phyloP scores from a whole-genome alignment of 2,797 vertebrate genomes.

The Rachycentron canadum region DNA sequence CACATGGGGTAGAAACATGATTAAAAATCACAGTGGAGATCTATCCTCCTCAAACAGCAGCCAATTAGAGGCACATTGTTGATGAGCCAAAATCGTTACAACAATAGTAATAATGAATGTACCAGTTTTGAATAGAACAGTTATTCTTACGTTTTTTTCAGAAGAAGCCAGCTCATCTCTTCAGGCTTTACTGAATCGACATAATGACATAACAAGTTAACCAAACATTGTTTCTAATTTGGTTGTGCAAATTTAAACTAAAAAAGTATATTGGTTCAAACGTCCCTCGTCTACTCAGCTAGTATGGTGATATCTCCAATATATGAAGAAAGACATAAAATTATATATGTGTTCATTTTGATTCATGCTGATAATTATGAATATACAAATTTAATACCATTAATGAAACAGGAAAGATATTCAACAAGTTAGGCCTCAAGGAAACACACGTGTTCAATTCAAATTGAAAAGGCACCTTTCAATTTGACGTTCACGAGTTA shows the following conservation, averaged over 20 bases:
- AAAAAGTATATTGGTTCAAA: not conserved
- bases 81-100: not conserved
- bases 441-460: not conserved
- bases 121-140: not conserved
- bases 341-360: not conserved
- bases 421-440: not conserved
- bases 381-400: not conserved
- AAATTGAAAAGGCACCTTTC: no score
- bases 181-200: not conserved
- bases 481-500: not conserved
- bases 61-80: conserved; percentile 16
- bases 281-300: not conserved
- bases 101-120: conserved; percentile 17
- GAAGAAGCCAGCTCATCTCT: not conserved
- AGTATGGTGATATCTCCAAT: not conserved
- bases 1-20: not conserved
- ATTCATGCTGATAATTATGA: not conserved
- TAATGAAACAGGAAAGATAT: not conserved
- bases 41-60: not conserved
- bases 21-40: conserved; percentile 12
- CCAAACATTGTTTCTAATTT: conserved; percentile 2
- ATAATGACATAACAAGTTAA: not conserved
- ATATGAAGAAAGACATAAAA: not conserved
- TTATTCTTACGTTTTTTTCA: not conserved
- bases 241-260: not conserved